phyloP scores from a whole-genome alignment of 2,797 vertebrate genomes.

The Notolabrus celidotus region DNA sequence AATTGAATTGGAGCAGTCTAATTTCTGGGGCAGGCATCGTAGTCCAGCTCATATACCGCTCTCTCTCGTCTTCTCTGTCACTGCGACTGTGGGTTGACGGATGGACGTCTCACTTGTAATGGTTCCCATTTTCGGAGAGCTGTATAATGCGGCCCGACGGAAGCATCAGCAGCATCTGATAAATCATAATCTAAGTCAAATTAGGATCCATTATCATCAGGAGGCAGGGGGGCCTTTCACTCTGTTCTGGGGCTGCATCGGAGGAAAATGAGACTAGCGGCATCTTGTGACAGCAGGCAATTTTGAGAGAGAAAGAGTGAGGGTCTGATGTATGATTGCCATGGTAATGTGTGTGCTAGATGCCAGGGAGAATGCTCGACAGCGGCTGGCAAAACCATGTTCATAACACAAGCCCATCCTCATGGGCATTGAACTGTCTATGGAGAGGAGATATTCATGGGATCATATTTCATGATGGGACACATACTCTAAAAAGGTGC shows the following conservation, averaged over 20 bases:
- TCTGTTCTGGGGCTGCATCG: constrained; percentile 47
- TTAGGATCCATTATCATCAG: constrained; percentile 79
- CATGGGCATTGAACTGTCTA: constrained; percentile 2
- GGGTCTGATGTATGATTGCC: constrained; percentile 63
- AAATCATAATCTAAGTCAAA: constrained; percentile 79
- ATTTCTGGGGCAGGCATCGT: constrained; percentile 66
- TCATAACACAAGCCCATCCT: constrained; percentile 15
- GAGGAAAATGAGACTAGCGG: constrained; percentile 64
- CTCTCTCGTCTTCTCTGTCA: constrained; percentile 36
- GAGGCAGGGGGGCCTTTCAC: constrained; percentile 52
- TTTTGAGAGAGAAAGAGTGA: constrained; percentile 57
- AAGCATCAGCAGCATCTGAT: constrained; percentile 69
- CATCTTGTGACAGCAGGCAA: constrained; percentile 70
- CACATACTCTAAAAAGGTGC: neutral
- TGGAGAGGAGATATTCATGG: neutral
- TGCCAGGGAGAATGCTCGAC: constrained; percentile 46
- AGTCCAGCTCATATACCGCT: constrained; percentile 36
- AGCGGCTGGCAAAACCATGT: constrained; percentile 24
- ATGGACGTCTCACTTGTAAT: constrained; percentile 73
- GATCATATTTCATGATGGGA: neutral
- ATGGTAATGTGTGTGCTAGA: constrained; percentile 51
- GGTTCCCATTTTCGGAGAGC: constrained; percentile 70
- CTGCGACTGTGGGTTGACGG: constrained; percentile 53
- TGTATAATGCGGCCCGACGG: constrained; percentile 53
- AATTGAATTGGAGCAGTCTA: constrained; percentile 70